Percentiles rank a stretch among this genome's conserved stretches.
Evolutionary conservation across 2,113 vertebrate species (phyloP).

Genomic region (Pelodiscus sinensis): DNA sequence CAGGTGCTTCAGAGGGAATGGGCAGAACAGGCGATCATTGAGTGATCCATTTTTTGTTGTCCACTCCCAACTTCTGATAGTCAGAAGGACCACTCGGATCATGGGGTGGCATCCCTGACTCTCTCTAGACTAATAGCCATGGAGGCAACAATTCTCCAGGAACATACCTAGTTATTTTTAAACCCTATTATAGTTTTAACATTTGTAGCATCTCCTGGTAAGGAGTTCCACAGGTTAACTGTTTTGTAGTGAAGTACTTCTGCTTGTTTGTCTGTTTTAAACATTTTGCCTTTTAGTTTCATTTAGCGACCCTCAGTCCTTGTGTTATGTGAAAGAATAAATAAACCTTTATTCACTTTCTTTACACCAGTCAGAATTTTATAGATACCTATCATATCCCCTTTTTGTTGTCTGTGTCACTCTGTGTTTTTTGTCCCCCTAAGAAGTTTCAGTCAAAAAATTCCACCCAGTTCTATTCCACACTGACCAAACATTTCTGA

Average conservation of each 20-base stretch:
- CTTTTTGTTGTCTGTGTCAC: background rate
- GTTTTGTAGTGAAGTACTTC: background rate
- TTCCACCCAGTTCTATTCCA: background rate
- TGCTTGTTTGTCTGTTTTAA: background rate
- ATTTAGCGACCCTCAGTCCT: background rate
- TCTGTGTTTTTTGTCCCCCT: background rate
- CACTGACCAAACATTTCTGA: constrained; percentile 36
- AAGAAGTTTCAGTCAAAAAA: background rate
- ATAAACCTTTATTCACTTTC: background rate
- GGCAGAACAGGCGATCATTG: background rate
- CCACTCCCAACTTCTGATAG: background rate
- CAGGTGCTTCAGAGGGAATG: background rate
- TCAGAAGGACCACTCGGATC: background rate
- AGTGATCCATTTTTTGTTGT: background rate
- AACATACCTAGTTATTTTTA: background rate
- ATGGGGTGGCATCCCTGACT: background rate
- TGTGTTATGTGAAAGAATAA: background rate
- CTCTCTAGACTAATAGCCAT: background rate
- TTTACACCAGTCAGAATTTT: background rate
- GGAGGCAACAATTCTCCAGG: background rate
- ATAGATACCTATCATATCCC: background rate
- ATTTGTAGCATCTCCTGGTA: background rate
- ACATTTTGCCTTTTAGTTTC: background rate
- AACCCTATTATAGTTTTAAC: background rate
- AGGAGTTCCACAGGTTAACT: background rate